Conservation (phyloP, 2,888 invertebrate species). For the Callimorpha dominula region DNA sequence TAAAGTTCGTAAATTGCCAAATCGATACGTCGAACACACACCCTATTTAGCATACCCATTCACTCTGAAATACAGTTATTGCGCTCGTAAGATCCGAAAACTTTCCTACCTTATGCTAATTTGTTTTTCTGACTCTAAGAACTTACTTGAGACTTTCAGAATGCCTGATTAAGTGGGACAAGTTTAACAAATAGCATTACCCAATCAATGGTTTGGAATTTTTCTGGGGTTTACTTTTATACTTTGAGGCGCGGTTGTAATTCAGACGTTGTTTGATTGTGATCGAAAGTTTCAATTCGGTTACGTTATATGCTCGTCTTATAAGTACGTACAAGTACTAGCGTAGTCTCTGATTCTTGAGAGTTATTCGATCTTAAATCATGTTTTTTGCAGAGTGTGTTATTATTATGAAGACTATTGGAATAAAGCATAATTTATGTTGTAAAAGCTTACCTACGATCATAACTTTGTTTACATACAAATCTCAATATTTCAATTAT, state of each 20-base stretch:
- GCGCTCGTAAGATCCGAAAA: constrained; percentile 42
- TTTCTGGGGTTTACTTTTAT: constrained; percentile 28
- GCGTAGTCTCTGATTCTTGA: too few species aligned
- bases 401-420: too few species aligned
- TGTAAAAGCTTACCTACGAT: too few species aligned
- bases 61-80: constrained; percentile 50
- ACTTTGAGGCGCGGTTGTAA: constrained; percentile 18
- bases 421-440: too few species aligned
- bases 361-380: too few species aligned
- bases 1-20: constrained; percentile 26
- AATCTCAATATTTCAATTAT: too few species aligned
- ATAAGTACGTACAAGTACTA: background rate
- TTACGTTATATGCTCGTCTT: background rate
- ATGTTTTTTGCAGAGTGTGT: too few species aligned
- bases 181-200: constrained; percentile 48
- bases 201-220: constrained; percentile 33
- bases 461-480: too few species aligned
- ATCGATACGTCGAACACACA: constrained; percentile 41
- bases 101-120: constrained; percentile 53
- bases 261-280: constrained; percentile 11
- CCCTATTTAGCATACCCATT: constrained; percentile 50
- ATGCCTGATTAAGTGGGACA: constrained; percentile 38
- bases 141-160: constrained; percentile 33
- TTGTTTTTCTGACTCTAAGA: constrained; percentile 48
- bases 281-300: constrained; percentile 1